Percentiles rank a stretch among this genome's conserved stretches.
These are phyloP conservation scores for Tuta absoluta DNA, from an alignment of 2,888 invertebrate species.

Conservation along the genomic window DNA sequence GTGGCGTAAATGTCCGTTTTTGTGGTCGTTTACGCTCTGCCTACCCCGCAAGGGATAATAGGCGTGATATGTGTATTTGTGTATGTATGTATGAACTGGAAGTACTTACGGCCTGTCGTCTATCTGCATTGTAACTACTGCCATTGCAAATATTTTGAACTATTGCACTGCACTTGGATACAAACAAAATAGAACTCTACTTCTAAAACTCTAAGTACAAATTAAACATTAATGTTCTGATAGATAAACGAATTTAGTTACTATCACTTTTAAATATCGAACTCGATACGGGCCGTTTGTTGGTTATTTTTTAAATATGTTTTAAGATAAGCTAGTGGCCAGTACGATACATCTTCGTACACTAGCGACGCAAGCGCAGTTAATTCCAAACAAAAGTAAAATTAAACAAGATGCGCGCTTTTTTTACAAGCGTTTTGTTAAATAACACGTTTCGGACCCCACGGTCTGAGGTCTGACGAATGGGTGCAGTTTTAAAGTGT, in stretches of 20 bases:
- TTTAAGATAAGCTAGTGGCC: neutral
- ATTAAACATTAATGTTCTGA: neutral
- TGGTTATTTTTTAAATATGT: neutral
- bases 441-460: slow-evolving; percentile 18
- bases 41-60: too few species aligned
- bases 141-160: neutral
- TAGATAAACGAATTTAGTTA: neutral
- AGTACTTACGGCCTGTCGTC: slow-evolving; percentile 39
- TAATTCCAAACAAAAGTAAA: slow-evolving; percentile 12
- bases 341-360: neutral
- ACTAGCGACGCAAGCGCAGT: neutral
- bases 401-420: slow-evolving; percentile 19
- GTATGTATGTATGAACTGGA: neutral
- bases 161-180: neutral
- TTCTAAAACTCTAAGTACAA: neutral
- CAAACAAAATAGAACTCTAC: neutral
- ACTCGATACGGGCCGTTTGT: neutral
- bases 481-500: neutral
- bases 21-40: too few species aligned
- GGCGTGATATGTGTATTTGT: too few species aligned
- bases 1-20: too few species aligned
- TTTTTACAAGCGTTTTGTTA: slow-evolving; percentile 20
- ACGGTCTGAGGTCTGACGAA: slow-evolving; percentile 10
- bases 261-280: neutral
- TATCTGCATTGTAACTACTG: slow-evolving; percentile 34